Evolutionary conservation across 2,888 invertebrate genomes (phyloP), one percentile per base, ranked within the genome.

Genomic region (Elgonia sp.): DNA sequence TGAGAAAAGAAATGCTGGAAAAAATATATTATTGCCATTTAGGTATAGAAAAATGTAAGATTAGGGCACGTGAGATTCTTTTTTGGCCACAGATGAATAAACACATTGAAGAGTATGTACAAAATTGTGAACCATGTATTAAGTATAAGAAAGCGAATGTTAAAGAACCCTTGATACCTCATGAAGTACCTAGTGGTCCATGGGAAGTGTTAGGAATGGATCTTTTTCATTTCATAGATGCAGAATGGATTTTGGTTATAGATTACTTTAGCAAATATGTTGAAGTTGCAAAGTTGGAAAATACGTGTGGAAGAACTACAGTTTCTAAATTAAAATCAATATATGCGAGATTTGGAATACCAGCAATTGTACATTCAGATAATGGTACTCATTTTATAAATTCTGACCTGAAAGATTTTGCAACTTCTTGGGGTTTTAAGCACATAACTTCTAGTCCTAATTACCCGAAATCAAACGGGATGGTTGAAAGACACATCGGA

Each of bases 11-110:
- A 46, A 46, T 46, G 46, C 16, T 46, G 1, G 46, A 46, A 5
- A 46, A 46, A 46, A 46, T 46, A 14, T 7, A 46, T 46, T 46
- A 46, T 46, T 46, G 46, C 16, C 46, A 46, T 46, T 16, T 46
- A 7, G 46, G 46, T 29, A 29, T 90, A 10, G 90, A 90, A 73
- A 91, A 90, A 75, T 90, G 89, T 70, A 89, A 90, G 83, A 77
- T 46, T 14, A 69, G 90, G 20, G 91, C 92, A 0, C 82, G 90
- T 80, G 82, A 89, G 53, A 82, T 86, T 82, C 20, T 91, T 39
- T 92, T 88, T 72, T 92, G 92, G 92, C 90, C 90, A 21, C 39
- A 53, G 6, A 91, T 92, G 89, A 89, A 67, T 42, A 86, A 84
- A 18, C 86, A 89, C 63, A 91, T 91, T 37, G 89, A 87, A 76